phyloP scores from a whole-genome alignment of 2,888 invertebrate genomes.

The Caenorhabditis japonica region DNA sequence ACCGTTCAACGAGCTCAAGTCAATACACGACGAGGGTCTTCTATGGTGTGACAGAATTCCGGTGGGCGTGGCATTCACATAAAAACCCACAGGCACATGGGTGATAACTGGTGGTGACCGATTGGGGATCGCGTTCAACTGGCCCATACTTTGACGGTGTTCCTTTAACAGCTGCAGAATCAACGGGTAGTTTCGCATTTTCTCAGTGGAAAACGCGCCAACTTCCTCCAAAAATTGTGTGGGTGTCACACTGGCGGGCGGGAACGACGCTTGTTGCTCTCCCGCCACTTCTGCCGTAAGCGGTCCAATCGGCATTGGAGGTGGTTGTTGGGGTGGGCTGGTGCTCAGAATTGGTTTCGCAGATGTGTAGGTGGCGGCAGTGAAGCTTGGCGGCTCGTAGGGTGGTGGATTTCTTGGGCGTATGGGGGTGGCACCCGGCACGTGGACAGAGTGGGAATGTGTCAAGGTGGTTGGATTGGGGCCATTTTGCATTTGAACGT shows the following conservation, averaged over 20 bases:
- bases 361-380: neutral
- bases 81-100: slow-evolving; percentile 13
- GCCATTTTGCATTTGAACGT: slow-evolving; percentile 11
- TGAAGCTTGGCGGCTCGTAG: slow-evolving; percentile 35
- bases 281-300: slow-evolving; percentile 59
- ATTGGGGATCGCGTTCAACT: slow-evolving; percentile 10
- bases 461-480: slow-evolving; percentile 30
- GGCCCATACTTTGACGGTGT: slow-evolving; percentile 40
- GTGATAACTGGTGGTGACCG: slow-evolving; percentile 3
- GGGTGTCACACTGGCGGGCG: slow-evolving; percentile 61
- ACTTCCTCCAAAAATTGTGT: slow-evolving; percentile 48
- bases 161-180: slow-evolving; percentile 61
- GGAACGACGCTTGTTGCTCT: slow-evolving; percentile 58
- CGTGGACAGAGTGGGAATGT: slow-evolving; percentile 57
- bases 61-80: slow-evolving; percentile 11
- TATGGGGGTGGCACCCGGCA: slow-evolving; percentile 28
- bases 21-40: slow-evolving; percentile 56
- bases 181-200: slow-evolving; percentile 62
- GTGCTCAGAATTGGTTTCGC: neutral
- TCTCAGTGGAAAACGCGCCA: slow-evolving; percentile 36
- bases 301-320: slow-evolving; percentile 50
- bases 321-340: slow-evolving; percentile 1
- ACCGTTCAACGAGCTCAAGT: slow-evolving; percentile 41
- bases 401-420: slow-evolving; percentile 58
- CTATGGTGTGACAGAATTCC: slow-evolving; percentile 38